These are phyloP conservation scores for Zaprionus ornatus DNA, from an alignment of 1,140 invertebrate genomes.

Conservation along the genomic window DNA sequence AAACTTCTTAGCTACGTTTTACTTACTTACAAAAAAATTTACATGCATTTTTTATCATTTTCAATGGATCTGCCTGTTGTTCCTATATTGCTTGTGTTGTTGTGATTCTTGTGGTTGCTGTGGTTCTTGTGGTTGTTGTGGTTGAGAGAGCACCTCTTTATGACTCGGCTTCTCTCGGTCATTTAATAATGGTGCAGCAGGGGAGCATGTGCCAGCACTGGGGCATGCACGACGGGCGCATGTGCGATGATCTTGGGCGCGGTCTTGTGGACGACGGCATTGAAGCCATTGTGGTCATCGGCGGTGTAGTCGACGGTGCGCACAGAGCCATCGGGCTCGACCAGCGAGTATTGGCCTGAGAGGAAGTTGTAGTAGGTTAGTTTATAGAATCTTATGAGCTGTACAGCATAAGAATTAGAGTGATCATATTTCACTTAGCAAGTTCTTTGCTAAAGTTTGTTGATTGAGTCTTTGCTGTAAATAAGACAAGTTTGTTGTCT, in stretches of 20 bases:
- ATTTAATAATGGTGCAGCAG: slow-evolving; percentile 73
- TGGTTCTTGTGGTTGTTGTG: slow-evolving; percentile 57
- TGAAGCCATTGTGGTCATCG: slow-evolving; percentile 88
- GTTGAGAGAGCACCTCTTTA: slow-evolving; percentile 59
- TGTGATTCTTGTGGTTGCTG: slow-evolving; percentile 32
- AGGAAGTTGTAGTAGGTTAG: background rate
- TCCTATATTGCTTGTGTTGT: slow-evolving; percentile 61
- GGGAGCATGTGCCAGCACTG: slow-evolving; percentile 68
- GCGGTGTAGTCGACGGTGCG: slow-evolving; percentile 88
- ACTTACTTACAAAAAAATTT: slow-evolving; percentile 72
- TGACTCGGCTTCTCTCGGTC: slow-evolving; percentile 47
- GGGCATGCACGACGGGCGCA: slow-evolving; percentile 72
- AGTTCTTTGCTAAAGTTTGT: slow-evolving; percentile 19
- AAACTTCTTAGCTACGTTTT: slow-evolving; percentile 73
- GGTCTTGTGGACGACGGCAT: slow-evolving; percentile 85
- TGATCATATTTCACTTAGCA: background rate
- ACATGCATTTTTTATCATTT: slow-evolving; percentile 43
- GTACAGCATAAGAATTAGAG: background rate
- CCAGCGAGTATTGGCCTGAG: slow-evolving; percentile 85
- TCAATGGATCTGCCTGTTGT: slow-evolving; percentile 64
- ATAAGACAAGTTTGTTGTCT: slow-evolving; percentile 17
- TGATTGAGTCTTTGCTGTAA: too few relatives aligned
- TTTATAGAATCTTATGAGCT: background rate
- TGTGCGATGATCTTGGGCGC: slow-evolving; percentile 80
- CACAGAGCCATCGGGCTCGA: slow-evolving; percentile 86